Conservation (phyloP, 2,797 vertebrate species). For the Thalassophryne amazonica region DNA sequence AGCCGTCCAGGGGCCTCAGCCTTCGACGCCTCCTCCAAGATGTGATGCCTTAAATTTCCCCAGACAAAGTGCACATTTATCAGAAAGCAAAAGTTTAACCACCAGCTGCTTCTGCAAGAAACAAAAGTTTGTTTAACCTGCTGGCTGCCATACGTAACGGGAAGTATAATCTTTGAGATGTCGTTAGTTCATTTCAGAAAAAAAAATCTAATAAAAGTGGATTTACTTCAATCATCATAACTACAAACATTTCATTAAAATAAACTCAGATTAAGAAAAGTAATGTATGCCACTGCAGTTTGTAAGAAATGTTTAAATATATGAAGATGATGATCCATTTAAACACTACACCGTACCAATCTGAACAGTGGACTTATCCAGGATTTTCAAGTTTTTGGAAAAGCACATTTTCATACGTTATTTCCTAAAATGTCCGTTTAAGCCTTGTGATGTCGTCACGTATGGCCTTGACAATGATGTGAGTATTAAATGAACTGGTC, state of each 20-base stretch:
- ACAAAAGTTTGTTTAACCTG: not conserved
- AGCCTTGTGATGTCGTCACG: too few species aligned
- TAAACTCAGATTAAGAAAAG: too few species aligned
- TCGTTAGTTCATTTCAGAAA: not conserved
- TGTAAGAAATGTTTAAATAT: too few species aligned
- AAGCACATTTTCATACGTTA: too few species aligned
- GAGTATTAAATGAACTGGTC: too few species aligned
- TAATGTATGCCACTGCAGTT: too few species aligned
- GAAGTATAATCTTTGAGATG: not conserved
- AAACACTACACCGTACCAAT: too few species aligned
- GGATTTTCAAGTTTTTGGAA: too few species aligned
- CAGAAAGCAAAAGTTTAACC: not conserved
- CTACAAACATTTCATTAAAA: not conserved
- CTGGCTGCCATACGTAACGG: not conserved
- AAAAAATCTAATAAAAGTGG: not conserved
- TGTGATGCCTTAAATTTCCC: conserved; percentile 67
- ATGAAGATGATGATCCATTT: too few species aligned
- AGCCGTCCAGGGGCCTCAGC: conserved; percentile 62
- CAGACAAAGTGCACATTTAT: not conserved
- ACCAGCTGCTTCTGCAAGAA: not conserved
- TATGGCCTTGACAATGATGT: too few species aligned
- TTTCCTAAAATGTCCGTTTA: too few species aligned
- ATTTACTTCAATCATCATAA: not conserved
- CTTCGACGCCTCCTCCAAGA: conserved; percentile 81
- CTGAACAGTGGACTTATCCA: too few species aligned